Conservation (phyloP, 37 sponge, comb jelly and placozoan genomes). For the Chondrosia reniformis region DNA sequence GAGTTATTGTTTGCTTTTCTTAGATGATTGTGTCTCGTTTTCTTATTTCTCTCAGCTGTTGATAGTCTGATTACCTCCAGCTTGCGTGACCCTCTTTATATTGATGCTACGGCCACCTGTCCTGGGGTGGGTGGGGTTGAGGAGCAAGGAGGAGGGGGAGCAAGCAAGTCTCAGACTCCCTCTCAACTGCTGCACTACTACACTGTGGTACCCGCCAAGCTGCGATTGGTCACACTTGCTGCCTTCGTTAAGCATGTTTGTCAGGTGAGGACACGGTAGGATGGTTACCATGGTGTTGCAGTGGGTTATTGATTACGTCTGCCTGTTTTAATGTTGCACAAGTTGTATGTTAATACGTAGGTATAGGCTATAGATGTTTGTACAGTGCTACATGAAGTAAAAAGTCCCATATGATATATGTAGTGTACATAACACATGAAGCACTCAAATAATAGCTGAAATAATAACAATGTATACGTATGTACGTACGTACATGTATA, state of each 20-base stretch:
- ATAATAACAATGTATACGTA: too few species aligned
- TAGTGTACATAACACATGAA: too few species aligned
- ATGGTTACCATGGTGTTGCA: too few species aligned
- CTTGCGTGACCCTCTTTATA: slow-evolving; percentile 6
- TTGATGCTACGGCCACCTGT: slow-evolving; percentile 1
- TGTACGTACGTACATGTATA: slow-evolving; percentile 1
- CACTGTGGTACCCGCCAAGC: slow-evolving; percentile 7
- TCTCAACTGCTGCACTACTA: slow-evolving; percentile 16
- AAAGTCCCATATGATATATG: too few species aligned
- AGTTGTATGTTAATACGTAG: neutral
- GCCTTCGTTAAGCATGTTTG: neutral
- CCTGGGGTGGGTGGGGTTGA: neutral
- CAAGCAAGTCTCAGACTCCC: neutral
- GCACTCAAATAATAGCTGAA: too few species aligned
- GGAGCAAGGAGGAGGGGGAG: neutral
- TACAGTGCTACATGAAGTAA: too few species aligned
- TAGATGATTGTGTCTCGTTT: neutral
- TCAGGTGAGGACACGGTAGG: neutral
- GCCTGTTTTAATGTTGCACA: neutral
- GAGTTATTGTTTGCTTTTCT: neutral
- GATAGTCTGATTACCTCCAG: neutral
- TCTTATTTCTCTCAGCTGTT: slow-evolving; percentile 14
- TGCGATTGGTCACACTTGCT: slow-evolving; percentile 1
- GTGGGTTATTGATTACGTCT: neutral
- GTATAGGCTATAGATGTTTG: neutral